Evolutionary conservation across 1,140 invertebrate genomes (phyloP), one percentile per base, ranked within the genome.

Genomic region (Copidosoma floridanum): DNA sequence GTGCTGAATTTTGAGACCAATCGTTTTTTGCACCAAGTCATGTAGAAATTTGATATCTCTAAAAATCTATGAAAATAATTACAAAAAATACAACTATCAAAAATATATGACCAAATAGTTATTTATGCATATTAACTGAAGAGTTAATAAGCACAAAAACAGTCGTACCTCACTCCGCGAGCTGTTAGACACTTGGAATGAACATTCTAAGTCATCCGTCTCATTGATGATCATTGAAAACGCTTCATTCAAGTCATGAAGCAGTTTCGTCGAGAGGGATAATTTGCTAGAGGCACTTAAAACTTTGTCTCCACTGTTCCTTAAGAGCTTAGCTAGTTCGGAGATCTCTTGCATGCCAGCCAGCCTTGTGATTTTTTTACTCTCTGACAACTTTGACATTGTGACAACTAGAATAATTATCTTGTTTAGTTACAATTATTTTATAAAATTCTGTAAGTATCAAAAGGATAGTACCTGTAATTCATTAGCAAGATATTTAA

Each of bases 21-120:
- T 57, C 2, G 83, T 83, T 55, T 84, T 85, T 56, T 86, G 85
- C 20, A 87, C 80, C 66, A 87, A 86, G 66, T 86, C 85, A 63
- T 85, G 81, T 16, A 87, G 64, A 64, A 87, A 82, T 63, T 85
- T 84, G 3, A 85, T 61, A 65, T 86, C 83, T 21, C 75, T 64
- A 53, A 83, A 84, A 3, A 81, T 66, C 57, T 60, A 21, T 12
- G 29, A 6, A 32, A 12, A n/a, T n/a, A n/a, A n/a, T n/a, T n/a
- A n/a, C n/a, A n/a, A 32, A 32, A 8, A 32, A 32, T 32, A 32
- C 29, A 32, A 8, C 29, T 12, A 32, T 32, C 29, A 32, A n/a
- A n/a, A n/a, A n/a, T n/a, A n/a, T n/a, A n/a, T n/a, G n/a, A n/a
- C n/a, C n/a, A n/a, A n/a, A 8, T 32, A 32, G 29, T 8, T 32